Conservation (phyloP, 35 echinoderm and acorn worm genomes). For the Ophioderma brevispina region DNA sequence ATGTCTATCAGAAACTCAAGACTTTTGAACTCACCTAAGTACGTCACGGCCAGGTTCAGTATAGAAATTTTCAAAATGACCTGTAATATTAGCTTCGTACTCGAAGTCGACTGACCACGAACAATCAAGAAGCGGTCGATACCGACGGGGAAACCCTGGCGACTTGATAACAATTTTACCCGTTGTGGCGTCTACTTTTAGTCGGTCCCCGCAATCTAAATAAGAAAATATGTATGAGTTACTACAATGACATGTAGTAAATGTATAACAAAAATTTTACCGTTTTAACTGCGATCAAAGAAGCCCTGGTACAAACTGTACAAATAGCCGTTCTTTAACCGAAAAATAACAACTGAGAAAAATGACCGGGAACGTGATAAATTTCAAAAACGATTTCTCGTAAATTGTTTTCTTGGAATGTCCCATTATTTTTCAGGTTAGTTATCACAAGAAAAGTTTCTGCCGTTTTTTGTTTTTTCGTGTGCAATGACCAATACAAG, state of each 20-base stretch:
- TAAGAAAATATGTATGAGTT: slow-evolving; percentile 4
- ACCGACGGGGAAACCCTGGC: slow-evolving; percentile 11
- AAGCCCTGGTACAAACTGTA: background rate
- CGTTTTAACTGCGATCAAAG: background rate
- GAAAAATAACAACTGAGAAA: too few species aligned
- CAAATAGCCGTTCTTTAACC: background rate
- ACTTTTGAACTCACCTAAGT: slow-evolving; percentile 14
- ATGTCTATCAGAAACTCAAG: too few species aligned
- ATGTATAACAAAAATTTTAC: too few species aligned
- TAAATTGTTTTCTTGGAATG: too few species aligned
- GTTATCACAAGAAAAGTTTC: too few species aligned
- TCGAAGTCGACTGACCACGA: slow-evolving; percentile 61
- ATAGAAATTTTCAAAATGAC: slow-evolving; percentile 57
- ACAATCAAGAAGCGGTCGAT: slow-evolving; percentile 58
- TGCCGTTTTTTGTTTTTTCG: too few species aligned
- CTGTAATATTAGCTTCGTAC: slow-evolving; percentile 50
- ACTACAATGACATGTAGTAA: too few species aligned
- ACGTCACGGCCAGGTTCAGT: slow-evolving; percentile 65
- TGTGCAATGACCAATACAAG: too few species aligned
- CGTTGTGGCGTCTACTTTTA: background rate
- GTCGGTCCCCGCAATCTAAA: slow-evolving; percentile 60
- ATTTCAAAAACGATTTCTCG: too few species aligned
- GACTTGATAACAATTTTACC: slow-evolving; percentile 68
- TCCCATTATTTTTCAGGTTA: too few species aligned
- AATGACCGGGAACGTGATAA: too few species aligned